Evolutionary conservation across 2,113 vertebrate genomes (phyloP), one percentile per base, ranked within the genome.

Genomic region (Dascyllus trimaculatus): DNA sequence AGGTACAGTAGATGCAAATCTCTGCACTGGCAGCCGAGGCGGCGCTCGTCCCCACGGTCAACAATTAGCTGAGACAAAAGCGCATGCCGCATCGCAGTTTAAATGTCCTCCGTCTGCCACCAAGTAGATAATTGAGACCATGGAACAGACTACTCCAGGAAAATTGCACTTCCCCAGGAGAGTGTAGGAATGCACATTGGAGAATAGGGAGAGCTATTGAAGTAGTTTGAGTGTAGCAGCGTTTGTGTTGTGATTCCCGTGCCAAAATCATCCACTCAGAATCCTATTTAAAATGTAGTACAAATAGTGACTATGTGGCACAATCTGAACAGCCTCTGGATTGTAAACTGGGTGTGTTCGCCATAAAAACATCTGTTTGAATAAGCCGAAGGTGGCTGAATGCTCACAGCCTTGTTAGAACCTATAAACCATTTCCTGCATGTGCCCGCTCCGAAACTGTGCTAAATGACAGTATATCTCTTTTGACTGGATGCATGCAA

Each of bases 11-110:
- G 84, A 87, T 88, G 84, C 77, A 87, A 87, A 92, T 91, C 86
- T 85, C 61, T 54, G 69, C 82, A 64, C 78, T 9, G 75, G 84
- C 80, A 89, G 82, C 48, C 38, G 57, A 73, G 72, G 67, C 60
- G 6, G 75, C 71, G 54, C 57, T 17, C 56, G 56, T 92, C 87
- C 84, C 88, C 59, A 43, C 21, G 79, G 79, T 85, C 78, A 87
- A 93, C 88, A 93, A 93, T 93, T 93, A 93, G 84, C 86, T 35
- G 72, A 91, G 82, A 93, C 91, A 91, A 93, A 92, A 86, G 90
- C 83, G 15, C 80, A 80, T 11, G 26, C 71, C 59, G 80, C 86
- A 75, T 85, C 63, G 43, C 64, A 43, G 84, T 89, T 89, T 89
- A 88, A 92, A 93, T 88, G 84, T 85, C 87, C 87, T 85, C 89